A percentile compares a stretch with the other conserved stretches of the same genome.
phyloP scores from a whole-genome alignment of 37 sponge, comb jelly and placozoan genomes.

The Tethya wilhelma region DNA sequence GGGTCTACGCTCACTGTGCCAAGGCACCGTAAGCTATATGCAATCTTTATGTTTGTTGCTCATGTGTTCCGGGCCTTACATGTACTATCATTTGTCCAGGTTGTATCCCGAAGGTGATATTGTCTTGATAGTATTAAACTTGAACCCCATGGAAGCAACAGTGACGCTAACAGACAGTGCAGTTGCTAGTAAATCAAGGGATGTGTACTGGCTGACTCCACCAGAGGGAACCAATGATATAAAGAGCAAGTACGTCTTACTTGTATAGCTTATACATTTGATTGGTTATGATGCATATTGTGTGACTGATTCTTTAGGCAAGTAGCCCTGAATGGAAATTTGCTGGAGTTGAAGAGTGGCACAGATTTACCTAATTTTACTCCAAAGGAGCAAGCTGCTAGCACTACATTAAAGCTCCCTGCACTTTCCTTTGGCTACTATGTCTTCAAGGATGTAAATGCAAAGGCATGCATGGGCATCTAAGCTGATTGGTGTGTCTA shows the following conservation, averaged over 20 bases:
- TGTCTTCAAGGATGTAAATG: conserved; percentile 41
- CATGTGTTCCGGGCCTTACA: no score
- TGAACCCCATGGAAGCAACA: not conserved
- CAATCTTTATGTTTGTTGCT: not conserved
- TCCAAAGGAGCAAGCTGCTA: conserved; percentile 10
- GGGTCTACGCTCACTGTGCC: conserved; percentile 64
- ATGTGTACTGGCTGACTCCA: conserved; percentile 49
- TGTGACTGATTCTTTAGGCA: not conserved
- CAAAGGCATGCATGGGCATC: conserved; percentile 42
- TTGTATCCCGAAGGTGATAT: conserved; percentile 16
- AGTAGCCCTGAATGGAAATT: conserved; percentile 17
- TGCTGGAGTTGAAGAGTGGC: conserved; percentile 11
- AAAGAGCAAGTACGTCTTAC: conserved; percentile 26
- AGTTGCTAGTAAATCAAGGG: conserved; percentile 15
- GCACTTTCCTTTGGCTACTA: conserved; percentile 37
- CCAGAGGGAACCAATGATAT: not conserved
- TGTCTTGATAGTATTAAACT: conserved; percentile 31
- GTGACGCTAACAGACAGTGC: not conserved
- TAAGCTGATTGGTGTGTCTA: no score
- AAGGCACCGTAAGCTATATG: conserved; percentile 17
- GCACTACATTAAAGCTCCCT: conserved; percentile 5
- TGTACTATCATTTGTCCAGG: not conserved
- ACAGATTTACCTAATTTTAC: not conserved
- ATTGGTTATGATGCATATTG: not conserved
- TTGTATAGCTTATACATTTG: not conserved